Base-by-base conservation (phyloP, 2,888 invertebrate species). In the Acronicta leporina region DNA sequence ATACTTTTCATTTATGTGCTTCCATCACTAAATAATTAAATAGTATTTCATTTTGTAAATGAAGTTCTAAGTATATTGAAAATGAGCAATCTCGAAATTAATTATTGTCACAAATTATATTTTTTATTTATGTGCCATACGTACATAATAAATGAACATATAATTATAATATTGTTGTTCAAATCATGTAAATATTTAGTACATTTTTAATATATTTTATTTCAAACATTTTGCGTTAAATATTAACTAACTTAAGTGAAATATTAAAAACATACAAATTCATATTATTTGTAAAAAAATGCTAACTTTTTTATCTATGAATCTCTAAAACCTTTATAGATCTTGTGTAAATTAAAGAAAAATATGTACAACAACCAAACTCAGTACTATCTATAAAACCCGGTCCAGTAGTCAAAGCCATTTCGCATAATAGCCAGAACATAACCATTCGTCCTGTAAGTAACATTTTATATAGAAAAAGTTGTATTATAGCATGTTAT, bases 381-480 rank as follows among this genome's bases (percentile, higher is more conserved):
- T 8, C 13, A 61, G 15, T 20, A 13, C n/a, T 44, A 16, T 45
- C 10, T 13, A 60, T 13, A 45, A 5, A 15, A 30, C 51, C 47
- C 56, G 35, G 40, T 62, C 55, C 56, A 63, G 33, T 50, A 62
- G 46, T 42, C 33, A 40, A 53, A 49, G 47, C 1, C 30, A 11
- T 33, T 33, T 11, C 33, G 33, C 30, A 49, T 55, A 52, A 55
- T 45, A 44, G n/a, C 38, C 38, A 38, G n/a, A 38, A 38, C n/a
- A n/a, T 38, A 35, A 63, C 57, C 52, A 73, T 50, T 63, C 60
- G 66, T 64, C 72, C 57, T 74, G 66, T 74, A 75, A 46, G 65
- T 59, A 63, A 51, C 50, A 46, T 35, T 59, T 64, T 56, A 38
- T 61, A 48, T 55, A 46, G 38, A 41, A 49, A 27, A 50, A 60